Conservation (phyloP, 2,113 vertebrate species). For the Vanacampus margaritifer region DNA sequence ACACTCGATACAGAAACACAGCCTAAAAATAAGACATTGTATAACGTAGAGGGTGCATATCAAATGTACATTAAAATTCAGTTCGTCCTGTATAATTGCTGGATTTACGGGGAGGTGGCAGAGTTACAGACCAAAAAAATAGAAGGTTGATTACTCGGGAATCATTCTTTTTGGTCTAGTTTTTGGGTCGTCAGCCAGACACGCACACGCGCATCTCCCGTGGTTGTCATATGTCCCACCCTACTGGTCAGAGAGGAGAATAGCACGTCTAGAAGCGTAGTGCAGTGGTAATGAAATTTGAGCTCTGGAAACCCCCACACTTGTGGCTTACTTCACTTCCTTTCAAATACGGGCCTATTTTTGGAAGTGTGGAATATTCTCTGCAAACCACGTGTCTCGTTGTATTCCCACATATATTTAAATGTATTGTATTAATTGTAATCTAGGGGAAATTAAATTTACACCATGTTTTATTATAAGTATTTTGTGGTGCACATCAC, state of each 20-base stretch:
- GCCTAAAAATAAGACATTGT: background rate
- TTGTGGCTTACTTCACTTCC: background rate
- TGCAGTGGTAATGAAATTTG: background rate
- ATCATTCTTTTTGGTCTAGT: conserved; percentile 52
- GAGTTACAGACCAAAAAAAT: background rate
- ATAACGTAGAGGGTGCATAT: background rate
- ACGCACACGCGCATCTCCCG: conserved; percentile 19
- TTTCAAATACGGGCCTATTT: background rate
- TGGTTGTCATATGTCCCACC: conserved; percentile 42
- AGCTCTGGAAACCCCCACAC: background rate
- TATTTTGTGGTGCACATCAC: too few relatives aligned
- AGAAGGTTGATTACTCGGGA: conserved; percentile 15
- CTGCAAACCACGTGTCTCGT: background rate
- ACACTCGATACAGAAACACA: background rate
- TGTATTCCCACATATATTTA: background rate
- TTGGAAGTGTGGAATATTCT: background rate
- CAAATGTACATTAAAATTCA: too few relatives aligned
- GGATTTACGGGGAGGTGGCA: background rate
- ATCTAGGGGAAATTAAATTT: too few relatives aligned
- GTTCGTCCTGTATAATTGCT: too few relatives aligned
- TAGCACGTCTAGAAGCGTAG: background rate
- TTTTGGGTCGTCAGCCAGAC: background rate
- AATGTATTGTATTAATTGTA: too few relatives aligned
- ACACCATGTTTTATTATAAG: too few relatives aligned
- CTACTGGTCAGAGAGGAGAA: conserved; percentile 25